A percentile compares a stretch with the other conserved stretches of the same genome.
These are phyloP conservation scores for Potorous gilbertii DNA, from an alignment of 2,797 vertebrate species.

Conservation along the genomic window DNA sequence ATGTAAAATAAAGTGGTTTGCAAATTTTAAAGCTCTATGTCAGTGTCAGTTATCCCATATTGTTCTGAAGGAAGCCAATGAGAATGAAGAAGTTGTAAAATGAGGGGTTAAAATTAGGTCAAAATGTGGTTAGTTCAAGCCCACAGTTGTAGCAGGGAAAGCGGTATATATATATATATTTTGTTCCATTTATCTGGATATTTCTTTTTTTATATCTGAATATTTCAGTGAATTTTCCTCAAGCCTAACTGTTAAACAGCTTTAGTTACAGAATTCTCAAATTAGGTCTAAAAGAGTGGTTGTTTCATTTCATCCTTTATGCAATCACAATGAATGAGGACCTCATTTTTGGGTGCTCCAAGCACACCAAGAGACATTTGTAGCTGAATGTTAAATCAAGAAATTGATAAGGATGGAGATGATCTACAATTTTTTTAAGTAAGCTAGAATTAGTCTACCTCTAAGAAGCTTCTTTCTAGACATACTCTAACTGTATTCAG, in stretches of 20 bases:
- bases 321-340: neutral
- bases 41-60: neutral
- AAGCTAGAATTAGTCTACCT: neutral
- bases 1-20: neutral
- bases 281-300: neutral
- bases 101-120: neutral
- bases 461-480: neutral
- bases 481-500: neutral
- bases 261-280: neutral
- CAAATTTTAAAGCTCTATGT: neutral
- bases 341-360: neutral
- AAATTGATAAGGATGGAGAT: neutral
- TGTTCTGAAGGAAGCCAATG: neutral
- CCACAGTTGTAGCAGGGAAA: neutral
- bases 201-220: slow-evolving; percentile 1
- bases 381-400: slow-evolving; percentile 18
- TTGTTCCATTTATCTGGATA: slow-evolving; percentile 8
- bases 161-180: too few relatives aligned
- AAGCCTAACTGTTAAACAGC: neutral
- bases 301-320: neutral
- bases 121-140: slow-evolving; percentile 14
- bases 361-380: slow-evolving; percentile 17
- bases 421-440: neutral
- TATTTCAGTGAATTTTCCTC: neutral
- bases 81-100: slow-evolving; percentile 8